Percentiles rank a stretch among this genome's conserved stretches.
These are phyloP conservation scores for Limosa lapponica DNA, from an alignment of 2,797 vertebrate species.

Conservation along the genomic window DNA sequence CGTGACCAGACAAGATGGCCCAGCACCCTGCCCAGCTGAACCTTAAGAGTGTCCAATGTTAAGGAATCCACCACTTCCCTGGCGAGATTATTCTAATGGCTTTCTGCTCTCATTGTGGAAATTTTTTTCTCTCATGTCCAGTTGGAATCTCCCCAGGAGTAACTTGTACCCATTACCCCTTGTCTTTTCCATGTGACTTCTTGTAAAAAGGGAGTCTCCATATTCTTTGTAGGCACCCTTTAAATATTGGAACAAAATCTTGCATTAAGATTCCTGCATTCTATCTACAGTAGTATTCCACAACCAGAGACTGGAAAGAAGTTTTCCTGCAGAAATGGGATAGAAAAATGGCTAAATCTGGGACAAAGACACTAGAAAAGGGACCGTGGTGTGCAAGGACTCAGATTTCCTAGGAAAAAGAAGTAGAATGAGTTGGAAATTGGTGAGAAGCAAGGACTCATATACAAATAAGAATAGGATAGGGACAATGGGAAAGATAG, in stretches of 20 bases:
- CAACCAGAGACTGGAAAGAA: background rate
- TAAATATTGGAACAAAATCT: background rate
- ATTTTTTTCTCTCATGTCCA: background rate
- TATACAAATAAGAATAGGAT: background rate
- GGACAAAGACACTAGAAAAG: background rate
- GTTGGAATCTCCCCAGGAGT: background rate
- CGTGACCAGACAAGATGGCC: background rate
- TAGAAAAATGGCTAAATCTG: background rate
- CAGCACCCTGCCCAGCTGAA: background rate
- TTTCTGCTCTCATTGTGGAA: background rate
- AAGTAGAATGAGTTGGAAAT: background rate
- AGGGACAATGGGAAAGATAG: background rate
- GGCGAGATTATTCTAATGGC: background rate
- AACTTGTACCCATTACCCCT: background rate
- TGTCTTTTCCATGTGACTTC: background rate
- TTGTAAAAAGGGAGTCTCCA: background rate
- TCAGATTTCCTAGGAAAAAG: background rate
- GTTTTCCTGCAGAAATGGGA: background rate
- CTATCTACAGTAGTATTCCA: background rate
- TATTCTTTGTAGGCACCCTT: background rate
- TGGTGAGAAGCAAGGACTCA: background rate
- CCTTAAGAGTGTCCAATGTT: background rate
- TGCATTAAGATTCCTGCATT: background rate
- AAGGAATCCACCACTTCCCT: background rate
- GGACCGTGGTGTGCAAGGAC: background rate